These are phyloP conservation scores for Pseudonaja textilis DNA, from an alignment of 2,113 vertebrate species.

Conservation along the genomic window DNA sequence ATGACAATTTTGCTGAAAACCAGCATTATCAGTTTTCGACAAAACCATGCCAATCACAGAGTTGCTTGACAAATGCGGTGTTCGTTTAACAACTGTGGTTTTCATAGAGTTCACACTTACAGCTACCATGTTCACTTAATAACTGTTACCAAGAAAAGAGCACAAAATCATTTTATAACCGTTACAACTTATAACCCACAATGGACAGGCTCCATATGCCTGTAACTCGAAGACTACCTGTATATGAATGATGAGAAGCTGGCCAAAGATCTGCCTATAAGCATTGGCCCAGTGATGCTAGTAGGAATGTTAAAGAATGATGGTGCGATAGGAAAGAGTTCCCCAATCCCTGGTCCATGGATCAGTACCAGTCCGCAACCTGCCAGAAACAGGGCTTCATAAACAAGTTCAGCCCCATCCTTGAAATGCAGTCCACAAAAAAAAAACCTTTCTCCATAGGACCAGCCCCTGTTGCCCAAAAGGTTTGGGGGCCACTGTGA, in stretches of 20 bases:
- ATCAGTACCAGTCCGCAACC: too few species aligned
- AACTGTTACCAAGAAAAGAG: background rate
- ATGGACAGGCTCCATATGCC: background rate
- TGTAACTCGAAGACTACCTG: background rate
- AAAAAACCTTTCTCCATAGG: too few species aligned
- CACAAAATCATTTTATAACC: background rate
- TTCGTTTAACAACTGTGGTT: background rate
- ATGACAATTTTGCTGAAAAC: background rate
- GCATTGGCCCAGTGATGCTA: background rate
- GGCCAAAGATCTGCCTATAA: too few species aligned
- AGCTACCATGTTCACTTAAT: background rate
- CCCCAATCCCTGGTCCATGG: too few species aligned
- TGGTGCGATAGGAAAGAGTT: background rate
- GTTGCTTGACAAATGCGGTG: background rate
- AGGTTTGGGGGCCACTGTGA: too few species aligned
- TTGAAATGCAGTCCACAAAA: too few species aligned
- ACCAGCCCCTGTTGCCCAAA: too few species aligned
- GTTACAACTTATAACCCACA: background rate
- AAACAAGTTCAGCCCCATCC: too few species aligned
- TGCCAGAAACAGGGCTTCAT: too few species aligned
- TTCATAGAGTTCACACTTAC: background rate
- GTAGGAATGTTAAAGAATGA: background rate
- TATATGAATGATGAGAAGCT: background rate
- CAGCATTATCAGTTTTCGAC: background rate
- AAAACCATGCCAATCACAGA: background rate